Evolutionary conservation across 2,113 vertebrate species (phyloP), one percentile per base, ranked within the genome.

Genomic region (Actenoides lindsayi): DNA sequence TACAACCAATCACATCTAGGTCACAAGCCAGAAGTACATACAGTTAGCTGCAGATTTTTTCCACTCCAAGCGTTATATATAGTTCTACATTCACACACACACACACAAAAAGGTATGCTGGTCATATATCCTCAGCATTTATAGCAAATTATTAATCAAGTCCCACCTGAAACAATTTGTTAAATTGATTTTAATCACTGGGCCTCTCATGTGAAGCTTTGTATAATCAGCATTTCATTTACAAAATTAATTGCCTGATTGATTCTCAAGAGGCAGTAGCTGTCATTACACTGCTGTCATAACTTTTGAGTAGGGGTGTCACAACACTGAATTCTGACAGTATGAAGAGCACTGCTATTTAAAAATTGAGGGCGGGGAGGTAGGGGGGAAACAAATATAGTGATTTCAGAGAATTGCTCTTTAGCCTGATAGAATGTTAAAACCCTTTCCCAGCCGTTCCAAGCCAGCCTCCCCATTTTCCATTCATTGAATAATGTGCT

Each of bases 161-260:
- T 98, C 98, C 98, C 98, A 98, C 98, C 98, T 98, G 98, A 98
- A 98, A 98, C 98, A 98, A 98, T 98, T 98, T 98, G 98, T 98
- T 98, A 98, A 98, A 98, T 98, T 98, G 98, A 98, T 98, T 98
- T 98, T 98, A 98, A 98, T 98, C 98, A 98, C 98, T 98, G 98
- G 98, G 98, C 98, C 98, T 98, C 98, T 98, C 98, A 98, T 97
- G 97, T 98, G 98, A 98, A 98, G 98, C 98, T 98, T 98, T 98
- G 98, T 98, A 98, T 98, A 98, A 98, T 98, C 98, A 98, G 98
- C 98, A 98, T 98, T 98, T 98, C 98, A 98, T 98, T 98, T 98
- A 98, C 98, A 98, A 98, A 98, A 98, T 98, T 98, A 98, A 98
- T 98, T 98, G 98, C 98, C 98, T 98, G 98, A 98, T 98, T 98